Percentiles rank a stretch among this genome's conserved stretches.
Evolutionary conservation across 2,113 vertebrate genomes (phyloP).

Genomic region (Amphiprion percula): DNA sequence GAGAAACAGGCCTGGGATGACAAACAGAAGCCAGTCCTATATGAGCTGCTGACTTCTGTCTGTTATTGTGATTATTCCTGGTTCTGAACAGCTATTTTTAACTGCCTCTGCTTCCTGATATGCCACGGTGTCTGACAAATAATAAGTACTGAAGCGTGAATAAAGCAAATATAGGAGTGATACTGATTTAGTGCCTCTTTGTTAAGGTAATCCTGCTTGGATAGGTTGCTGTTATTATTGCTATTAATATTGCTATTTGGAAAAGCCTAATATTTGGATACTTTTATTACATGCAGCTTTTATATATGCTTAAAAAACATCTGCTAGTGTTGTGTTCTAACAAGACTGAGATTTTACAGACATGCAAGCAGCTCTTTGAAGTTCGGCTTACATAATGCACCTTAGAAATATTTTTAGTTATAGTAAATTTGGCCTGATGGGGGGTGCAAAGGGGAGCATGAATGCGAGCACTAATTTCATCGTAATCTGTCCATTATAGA

Average conservation of each 20-base stretch:
- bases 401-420: too few relatives aligned
- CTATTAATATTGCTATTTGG: neutral
- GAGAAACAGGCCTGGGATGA: conserved; percentile 7
- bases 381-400: too few relatives aligned
- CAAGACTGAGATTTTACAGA: neutral
- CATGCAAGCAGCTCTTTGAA: too few relatives aligned
- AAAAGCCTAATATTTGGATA: conserved; percentile 1
- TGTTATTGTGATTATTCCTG: neutral
- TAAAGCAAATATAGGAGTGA: conserved; percentile 15
- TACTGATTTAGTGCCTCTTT: conserved; percentile 8
- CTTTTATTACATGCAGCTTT: neutral
- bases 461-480: too few relatives aligned
- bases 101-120: neutral
- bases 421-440: too few relatives aligned
- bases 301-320: neutral
- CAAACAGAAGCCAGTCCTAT: conserved; percentile 3
- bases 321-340: neutral
- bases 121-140: neutral
- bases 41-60: neutral
- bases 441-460: too few relatives aligned
- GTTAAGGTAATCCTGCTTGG: conserved; percentile 12
- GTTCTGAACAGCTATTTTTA: conserved; percentile 24
- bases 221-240: neutral
- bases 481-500: too few relatives aligned
- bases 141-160: neutral